Evolutionary conservation across 2,888 invertebrate species (phyloP), one percentile per base, ranked within the genome.

Genomic region (Cheilosia pagana): DNA sequence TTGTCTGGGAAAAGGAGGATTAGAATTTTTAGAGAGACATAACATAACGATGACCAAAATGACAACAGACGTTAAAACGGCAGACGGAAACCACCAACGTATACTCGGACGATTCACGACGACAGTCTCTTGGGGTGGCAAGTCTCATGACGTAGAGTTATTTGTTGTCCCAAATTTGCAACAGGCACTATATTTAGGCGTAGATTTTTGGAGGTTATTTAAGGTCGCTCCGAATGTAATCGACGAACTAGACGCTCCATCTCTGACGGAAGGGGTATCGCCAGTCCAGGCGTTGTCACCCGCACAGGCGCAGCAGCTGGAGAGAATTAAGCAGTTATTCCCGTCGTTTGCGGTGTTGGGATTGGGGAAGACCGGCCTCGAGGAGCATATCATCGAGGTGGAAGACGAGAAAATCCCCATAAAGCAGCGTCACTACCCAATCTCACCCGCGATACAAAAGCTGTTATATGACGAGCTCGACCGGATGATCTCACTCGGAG

Each of bases 391-490:
- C 0, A 68, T 68, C 1, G 68, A 57, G 35, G 55, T 70, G 50
- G 50, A 71, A n/a, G 60, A 60, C 35, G 35, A 35, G 12, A 35
- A 35, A 12, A 35, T 48, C 8, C 59, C 59, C 23, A 59, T 59
- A 2, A 50, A 59, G 8, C 55, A 59, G n/a, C 28, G 57, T 12
- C 45, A 70, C 8, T 70, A 70, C 16, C 70, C 70, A 35, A 39
- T 70, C 23, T 50, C 45, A 19, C 70, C 48, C 14, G 57, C n/a
- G 3, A 21, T 70, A 16, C 70, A 70, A 23, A 70, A 70, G 48
- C 48, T 70, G 2, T 5, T 59, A 28, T 70, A 59, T 12, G 70
- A 57, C 6, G 70, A 70, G 31, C 48, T 70, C 10, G 70, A 70
- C n/a, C 16, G 68, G 31, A 57, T 70, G 57, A 12, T 35, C 35